Evolutionary conservation across 2,113 vertebrate species (phyloP), one percentile per base, ranked within the genome.

Genomic region (Sus scrofa): DNA sequence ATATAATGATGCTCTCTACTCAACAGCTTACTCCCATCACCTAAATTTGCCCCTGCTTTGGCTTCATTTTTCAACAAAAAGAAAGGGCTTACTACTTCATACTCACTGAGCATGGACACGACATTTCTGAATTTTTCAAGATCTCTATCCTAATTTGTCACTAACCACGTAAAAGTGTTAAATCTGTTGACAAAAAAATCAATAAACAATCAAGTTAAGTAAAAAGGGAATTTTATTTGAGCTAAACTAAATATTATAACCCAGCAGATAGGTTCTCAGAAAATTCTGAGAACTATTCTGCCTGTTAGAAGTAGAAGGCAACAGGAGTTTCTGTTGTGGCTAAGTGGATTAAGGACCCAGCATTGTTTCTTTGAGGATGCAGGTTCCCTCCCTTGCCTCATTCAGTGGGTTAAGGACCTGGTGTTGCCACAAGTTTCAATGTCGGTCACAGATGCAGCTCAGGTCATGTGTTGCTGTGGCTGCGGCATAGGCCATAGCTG

Each of bases 11-110:
- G 3, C 11, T 77, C 20, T 68, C 18, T 63, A 4, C 24, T 32
- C 34, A 83, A 20, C 14, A 44, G 1, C 1, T 52, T 37, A 22
- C 8, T 4, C 1, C 58, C 9, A 3, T 0, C n/a, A 3, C 18
- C 0, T 0, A 37, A 60, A 37, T n/a, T 24, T 67, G 4, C 11
- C 60, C 32, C 54, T 63, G 30, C 15, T 88, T 56, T 18, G 39
- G 5, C 27, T 62, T 73, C 7, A 19, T n/a, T 83, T 71, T 58
- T 32, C 20, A 93, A 82, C 34, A 34, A 71, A 82, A 22, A 75
- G 2, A 54, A 84, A 50, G 2, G n/a, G 10, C 30, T 83, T 27
- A 70, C 6, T 27, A 77, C 27, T 4, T 73, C n/a, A 37, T 5
- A 20, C 0, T 7, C 58, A 34, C 15, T 32, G 18, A 2, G 7